Conservation (phyloP, 2,888 invertebrate species). For the Eugnorisma glareosa region DNA sequence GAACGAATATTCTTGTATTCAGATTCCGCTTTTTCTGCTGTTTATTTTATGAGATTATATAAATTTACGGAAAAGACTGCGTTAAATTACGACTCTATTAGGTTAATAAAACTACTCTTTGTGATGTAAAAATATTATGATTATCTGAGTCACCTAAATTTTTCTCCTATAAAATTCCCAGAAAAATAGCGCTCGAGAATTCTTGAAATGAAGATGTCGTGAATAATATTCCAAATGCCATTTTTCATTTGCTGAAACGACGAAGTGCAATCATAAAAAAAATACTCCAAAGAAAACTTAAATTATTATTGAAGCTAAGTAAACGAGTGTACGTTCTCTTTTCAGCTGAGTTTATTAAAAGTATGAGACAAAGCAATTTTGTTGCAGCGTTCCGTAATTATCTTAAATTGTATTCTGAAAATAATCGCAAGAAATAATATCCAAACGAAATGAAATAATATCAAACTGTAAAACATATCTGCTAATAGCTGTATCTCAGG, state of each 20-base stretch:
- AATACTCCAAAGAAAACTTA: conserved; percentile 5
- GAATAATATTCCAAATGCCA: conserved; percentile 38
- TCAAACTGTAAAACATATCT: background rate
- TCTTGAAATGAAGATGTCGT: conserved; percentile 34
- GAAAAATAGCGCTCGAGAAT: conserved; percentile 4
- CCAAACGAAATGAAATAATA: background rate
- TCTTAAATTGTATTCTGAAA: background rate
- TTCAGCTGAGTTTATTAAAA: conserved; percentile 5
- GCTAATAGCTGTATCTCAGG: background rate
- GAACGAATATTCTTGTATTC: conserved; percentile 1
- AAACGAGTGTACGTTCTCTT: conserved; percentile 1
- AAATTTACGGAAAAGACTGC: background rate
- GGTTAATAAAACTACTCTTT: background rate
- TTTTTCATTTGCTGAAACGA: conserved; percentile 46
- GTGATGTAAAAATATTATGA: conserved; percentile 1
- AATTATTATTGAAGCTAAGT: conserved; percentile 27
- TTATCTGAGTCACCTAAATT: background rate
- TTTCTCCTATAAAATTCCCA: background rate
- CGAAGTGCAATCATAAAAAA: conserved; percentile 10
- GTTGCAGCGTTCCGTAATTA: background rate
- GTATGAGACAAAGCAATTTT: background rate
- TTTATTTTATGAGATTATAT: background rate
- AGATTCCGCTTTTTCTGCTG: background rate
- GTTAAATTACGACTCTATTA: background rate
- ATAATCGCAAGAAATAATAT: background rate